Evolutionary conservation across 2,113 vertebrate species (phyloP).

Genomic region (Hirundichthys speculiger): DNA sequence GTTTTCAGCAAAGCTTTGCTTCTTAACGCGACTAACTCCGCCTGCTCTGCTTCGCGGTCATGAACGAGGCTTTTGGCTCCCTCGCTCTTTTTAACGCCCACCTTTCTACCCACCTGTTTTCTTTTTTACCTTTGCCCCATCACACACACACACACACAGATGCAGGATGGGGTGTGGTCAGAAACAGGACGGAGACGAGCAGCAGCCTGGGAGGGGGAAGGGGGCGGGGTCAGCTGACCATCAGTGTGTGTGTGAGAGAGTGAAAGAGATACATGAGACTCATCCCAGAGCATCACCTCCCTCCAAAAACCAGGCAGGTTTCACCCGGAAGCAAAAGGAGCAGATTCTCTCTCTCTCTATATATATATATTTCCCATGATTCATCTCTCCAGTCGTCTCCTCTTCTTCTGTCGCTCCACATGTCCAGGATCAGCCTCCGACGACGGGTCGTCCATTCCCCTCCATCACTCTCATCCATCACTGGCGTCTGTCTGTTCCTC

Average conservation of each 20-base stretch:
- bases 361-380: too few species aligned
- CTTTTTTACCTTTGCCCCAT: constrained; percentile 16
- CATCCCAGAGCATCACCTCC: constrained; percentile 12
- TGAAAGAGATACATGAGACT: neutral
- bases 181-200: constrained; percentile 59
- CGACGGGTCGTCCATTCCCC: neutral
- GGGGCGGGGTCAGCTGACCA: constrained; percentile 6
- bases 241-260: constrained; percentile 13
- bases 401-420: too few species aligned
- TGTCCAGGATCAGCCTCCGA: constrained; percentile 20
- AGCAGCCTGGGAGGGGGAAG: neutral
- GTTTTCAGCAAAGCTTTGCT: constrained; percentile 68
- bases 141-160: constrained; percentile 22
- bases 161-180: constrained; percentile 60
- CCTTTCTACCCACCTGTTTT: constrained; percentile 3
- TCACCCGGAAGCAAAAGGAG: constrained; percentile 18
- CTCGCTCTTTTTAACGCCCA: constrained; percentile 27
- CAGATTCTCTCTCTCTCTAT: too few species aligned
- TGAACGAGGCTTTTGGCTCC: constrained; percentile 51
- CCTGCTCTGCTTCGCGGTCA: constrained; percentile 44
- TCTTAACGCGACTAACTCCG: constrained; percentile 68
- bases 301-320: constrained; percentile 37
- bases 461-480: constrained; percentile 24
- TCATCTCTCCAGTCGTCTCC: too few species aligned
- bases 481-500: constrained; percentile 59